phyloP scores from a whole-genome alignment of 2,888 invertebrate species.

The Zygaena filipendulae region DNA sequence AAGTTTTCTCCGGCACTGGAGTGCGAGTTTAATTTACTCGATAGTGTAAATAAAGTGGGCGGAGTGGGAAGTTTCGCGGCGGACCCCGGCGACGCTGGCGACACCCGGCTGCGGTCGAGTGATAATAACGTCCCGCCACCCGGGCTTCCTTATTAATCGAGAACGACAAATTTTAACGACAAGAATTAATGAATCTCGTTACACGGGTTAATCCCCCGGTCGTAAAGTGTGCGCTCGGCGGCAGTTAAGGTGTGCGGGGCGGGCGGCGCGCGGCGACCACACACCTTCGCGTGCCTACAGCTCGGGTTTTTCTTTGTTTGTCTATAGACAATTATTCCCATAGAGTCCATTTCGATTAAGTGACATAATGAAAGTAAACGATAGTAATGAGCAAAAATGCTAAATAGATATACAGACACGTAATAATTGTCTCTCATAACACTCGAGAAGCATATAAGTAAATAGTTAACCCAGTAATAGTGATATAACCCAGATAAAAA shows the following conservation, averaged over 20 bases:
- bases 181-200: constrained; percentile 72
- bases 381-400: no score
- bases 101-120: constrained; percentile 49
- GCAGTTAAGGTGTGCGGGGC: constrained; percentile 56
- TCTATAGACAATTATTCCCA: constrained; percentile 8
- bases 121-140: constrained; percentile 62
- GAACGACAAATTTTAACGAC: constrained; percentile 72
- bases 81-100: constrained; percentile 24
- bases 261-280: constrained; percentile 24
- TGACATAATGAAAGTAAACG: no score
- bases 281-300: constrained; percentile 24
- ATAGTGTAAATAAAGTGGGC: constrained; percentile 70
- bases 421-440: no score
- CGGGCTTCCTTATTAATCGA: constrained; percentile 69
- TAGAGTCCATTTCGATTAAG: constrained; percentile 12
- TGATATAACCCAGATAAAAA: no score
- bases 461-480: no score
- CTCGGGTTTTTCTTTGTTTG: constrained; percentile 18
- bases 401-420: no score
- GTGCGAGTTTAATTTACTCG: constrained; percentile 69
- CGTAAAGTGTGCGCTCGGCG: constrained; percentile 62
- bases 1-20: constrained; percentile 66
- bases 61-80: constrained; percentile 61
- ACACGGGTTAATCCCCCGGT: constrained; percentile 68
- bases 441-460: no score